Conservation (phyloP, 2,113 vertebrate species). For the Petrocephalus microphthalmus region DNA sequence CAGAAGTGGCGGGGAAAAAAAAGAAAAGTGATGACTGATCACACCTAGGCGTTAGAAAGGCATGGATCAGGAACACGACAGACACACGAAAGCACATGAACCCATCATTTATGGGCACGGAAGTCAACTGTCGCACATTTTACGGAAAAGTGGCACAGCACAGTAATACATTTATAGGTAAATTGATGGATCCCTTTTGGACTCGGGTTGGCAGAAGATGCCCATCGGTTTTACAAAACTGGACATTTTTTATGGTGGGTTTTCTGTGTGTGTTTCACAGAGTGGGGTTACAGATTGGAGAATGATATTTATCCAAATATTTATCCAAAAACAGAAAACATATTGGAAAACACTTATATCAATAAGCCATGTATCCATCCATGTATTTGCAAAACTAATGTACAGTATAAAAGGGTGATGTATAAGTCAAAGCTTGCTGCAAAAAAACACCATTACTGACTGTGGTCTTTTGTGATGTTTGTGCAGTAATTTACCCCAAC, state of each 20-base stretch:
- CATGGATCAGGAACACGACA: background rate
- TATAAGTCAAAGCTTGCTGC: background rate
- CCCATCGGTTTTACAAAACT: background rate
- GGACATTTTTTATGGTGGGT: background rate
- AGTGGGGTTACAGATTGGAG: background rate
- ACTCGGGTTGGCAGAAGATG: background rate
- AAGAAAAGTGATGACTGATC: background rate
- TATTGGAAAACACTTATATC: background rate
- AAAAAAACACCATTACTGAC: background rate
- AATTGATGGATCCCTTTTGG: background rate
- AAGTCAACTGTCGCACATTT: background rate
- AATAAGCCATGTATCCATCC: background rate
- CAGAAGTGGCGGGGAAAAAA: background rate
- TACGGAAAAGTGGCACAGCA: background rate
- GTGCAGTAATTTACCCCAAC: background rate
- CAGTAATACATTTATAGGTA: background rate
- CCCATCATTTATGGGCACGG: background rate
- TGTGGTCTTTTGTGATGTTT: background rate
- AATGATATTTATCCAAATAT: background rate
- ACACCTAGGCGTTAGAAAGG: no score
- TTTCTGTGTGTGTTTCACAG: background rate
- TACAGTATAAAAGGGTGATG: background rate
- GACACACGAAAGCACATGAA: background rate
- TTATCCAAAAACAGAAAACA: background rate
- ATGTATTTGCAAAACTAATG: background rate